Conservation (phyloP, 30 jellyfish, hydroid and myxozoan genomes). For the Turritopsis dohrnii region DNA sequence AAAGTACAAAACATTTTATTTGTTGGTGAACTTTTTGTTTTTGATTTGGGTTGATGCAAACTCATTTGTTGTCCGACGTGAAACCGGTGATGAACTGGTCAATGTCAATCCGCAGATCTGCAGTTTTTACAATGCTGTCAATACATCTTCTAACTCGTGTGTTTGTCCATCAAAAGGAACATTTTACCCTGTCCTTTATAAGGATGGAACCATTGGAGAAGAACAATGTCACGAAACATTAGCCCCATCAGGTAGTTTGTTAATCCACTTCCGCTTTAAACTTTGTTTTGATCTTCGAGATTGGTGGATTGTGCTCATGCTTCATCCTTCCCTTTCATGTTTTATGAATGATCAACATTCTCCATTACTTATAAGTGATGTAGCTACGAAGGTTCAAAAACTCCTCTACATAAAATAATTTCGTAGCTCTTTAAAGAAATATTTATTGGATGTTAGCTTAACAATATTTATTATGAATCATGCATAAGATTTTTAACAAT, state of each 20-base stretch:
- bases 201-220: neutral
- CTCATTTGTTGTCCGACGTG: neutral
- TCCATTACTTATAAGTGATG: too few species aligned
- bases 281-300: too few species aligned
- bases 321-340: too few species aligned
- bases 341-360: too few species aligned
- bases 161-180: neutral
- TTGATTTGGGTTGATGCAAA: neutral
- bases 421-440: too few species aligned
- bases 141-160: neutral
- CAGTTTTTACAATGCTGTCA: neutral
- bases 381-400: too few species aligned
- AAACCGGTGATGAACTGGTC: neutral
- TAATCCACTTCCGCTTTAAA: too few species aligned
- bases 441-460: too few species aligned
- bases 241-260: neutral
- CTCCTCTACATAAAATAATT: too few species aligned
- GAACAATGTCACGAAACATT: neutral
- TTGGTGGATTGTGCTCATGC: too few species aligned
- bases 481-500: too few species aligned
- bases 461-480: too few species aligned
- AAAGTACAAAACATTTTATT: neutral
- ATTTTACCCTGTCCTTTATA: neutral
- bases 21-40: neutral
- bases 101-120: neutral